These are phyloP conservation scores for Caenorhabditis imperialis DNA, from an alignment of 2,888 invertebrate species.

Conservation along the genomic window DNA sequence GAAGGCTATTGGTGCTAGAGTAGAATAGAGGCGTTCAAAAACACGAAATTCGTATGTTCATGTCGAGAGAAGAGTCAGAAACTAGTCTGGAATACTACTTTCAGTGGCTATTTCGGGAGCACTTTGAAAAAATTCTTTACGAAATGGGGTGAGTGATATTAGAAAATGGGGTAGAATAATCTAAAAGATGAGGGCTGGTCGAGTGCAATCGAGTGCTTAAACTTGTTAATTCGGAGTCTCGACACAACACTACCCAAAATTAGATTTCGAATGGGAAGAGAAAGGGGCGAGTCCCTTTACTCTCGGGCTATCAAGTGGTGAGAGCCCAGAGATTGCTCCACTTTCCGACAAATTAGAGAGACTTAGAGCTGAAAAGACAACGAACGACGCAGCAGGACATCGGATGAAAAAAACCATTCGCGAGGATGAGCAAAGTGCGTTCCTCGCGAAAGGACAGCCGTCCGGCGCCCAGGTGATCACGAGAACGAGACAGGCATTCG, in stretches of 20 bases:
- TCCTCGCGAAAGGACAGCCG: constrained; percentile 35
- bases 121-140: too few species aligned
- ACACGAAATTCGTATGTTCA: constrained; percentile 7
- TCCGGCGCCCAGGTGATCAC: constrained; percentile 31
- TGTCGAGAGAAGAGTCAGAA: constrained; percentile 3
- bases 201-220: constrained; percentile 39
- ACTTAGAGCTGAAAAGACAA: constrained; percentile 22
- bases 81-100: not conserved
- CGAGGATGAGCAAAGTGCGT: constrained; percentile 43
- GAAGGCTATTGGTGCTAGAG: constrained; percentile 6
- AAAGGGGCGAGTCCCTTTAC: constrained; percentile 32
- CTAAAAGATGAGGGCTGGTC: constrained; percentile 17
- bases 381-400: constrained; percentile 22
- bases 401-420: constrained; percentile 29
- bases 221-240: constrained; percentile 34
- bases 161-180: too few species aligned
- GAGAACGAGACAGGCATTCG: constrained; percentile 11
- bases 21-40: constrained; percentile 3
- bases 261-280: constrained; percentile 34
- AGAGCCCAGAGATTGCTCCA: constrained; percentile 9
- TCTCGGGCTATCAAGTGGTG: constrained; percentile 40
- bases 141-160: too few species aligned
- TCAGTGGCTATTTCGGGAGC: too few species aligned
- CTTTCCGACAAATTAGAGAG: constrained; percentile 19
- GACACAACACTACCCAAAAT: constrained; percentile 44